Evolutionary conservation across 2,113 vertebrate species (phyloP).

Genomic region (Sus scrofa): T2T-Sscrofa CM000812.6:167839001-167839500

Average conservation of each 20-base stretch:
- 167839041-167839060: background rate
- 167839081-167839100: background rate
- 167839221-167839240: background rate
- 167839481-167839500: conserved; percentile 33
- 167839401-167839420: background rate
- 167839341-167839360: background rate
- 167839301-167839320: background rate
- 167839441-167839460: background rate
- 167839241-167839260: background rate
- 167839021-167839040: background rate
- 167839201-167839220: conserved; percentile 37
- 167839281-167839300: conserved; percentile 49
- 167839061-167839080: background rate
- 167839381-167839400: conserved; percentile 16
- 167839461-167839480: conserved; percentile 17
- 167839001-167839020: background rate
- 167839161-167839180: conserved; percentile 5
- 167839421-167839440: conserved; percentile 1
- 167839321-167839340: conserved; percentile 44
- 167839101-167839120: background rate
- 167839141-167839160: background rate
- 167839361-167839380: conserved; percentile 50
- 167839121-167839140: conserved; percentile 41
- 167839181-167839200: background rate
- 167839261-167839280: background rate